phyloP scores from a whole-genome alignment of 2,888 invertebrate genomes.

The Harpalus rufipes region DNA sequence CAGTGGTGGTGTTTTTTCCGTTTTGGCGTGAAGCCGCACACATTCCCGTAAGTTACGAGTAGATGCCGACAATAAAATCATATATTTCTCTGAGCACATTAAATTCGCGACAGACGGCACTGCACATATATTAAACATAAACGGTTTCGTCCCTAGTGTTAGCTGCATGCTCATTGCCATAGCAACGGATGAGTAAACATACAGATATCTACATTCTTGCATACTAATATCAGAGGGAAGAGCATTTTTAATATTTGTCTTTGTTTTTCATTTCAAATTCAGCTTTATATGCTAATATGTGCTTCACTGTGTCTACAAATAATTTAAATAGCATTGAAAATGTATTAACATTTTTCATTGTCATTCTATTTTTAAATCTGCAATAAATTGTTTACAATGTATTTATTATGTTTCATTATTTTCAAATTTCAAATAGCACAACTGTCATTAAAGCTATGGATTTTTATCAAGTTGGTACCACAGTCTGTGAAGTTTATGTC shows the following conservation, averaged over 20 bases:
- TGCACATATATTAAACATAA: neutral
- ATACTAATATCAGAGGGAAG: slow-evolving; percentile 8
- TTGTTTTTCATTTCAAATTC: slow-evolving; percentile 2
- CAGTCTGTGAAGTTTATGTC: too few relatives aligned
- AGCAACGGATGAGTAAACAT: slow-evolving; percentile 43
- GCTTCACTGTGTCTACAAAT: neutral
- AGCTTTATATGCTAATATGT: neutral
- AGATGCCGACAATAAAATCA: slow-evolving; percentile 28
- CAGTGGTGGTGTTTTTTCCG: slow-evolving; percentile 8
- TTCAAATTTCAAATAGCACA: too few relatives aligned
- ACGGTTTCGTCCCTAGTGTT: neutral
- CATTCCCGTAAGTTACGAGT: slow-evolving; percentile 10
- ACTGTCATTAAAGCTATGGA: too few relatives aligned
- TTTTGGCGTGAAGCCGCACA: slow-evolving; percentile 3
- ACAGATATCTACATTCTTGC: slow-evolving; percentile 18
- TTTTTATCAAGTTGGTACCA: too few relatives aligned
- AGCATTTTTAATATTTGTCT: neutral
- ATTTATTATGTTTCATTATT: too few relatives aligned
- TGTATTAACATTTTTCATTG: neutral
- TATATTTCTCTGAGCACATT: slow-evolving; percentile 28
- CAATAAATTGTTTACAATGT: too few relatives aligned
- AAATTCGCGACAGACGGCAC: slow-evolving; percentile 16
- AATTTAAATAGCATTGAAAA: neutral
- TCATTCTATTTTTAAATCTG: too few relatives aligned
- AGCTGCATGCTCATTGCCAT: neutral